phyloP scores from a whole-genome alignment of 1,140 invertebrate genomes.

The Nixonia krombeini region DNA sequence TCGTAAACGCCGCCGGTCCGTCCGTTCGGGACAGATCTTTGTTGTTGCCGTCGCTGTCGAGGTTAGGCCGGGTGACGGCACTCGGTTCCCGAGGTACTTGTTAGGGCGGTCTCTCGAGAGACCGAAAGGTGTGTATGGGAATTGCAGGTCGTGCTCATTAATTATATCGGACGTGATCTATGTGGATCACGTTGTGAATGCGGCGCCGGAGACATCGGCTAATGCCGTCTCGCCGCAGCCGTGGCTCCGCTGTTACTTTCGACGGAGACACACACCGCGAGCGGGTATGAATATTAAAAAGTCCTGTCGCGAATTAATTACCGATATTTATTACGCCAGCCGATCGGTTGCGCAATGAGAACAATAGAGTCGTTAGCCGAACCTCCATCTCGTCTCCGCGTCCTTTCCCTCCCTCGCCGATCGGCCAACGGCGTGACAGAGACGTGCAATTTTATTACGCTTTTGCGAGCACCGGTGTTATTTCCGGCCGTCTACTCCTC shows the following conservation, averaged over 20 bases:
- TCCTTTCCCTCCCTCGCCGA: no score
- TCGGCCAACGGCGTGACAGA: no score
- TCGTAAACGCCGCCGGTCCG: conserved; percentile 36
- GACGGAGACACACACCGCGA: background rate
- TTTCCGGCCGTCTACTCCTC: no score
- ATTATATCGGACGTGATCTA: conserved; percentile 65
- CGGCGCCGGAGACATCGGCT: conserved; percentile 30
- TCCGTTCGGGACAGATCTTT: conserved; percentile 41
- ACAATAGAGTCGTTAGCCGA: no score
- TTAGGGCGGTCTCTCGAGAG: conserved; percentile 44
- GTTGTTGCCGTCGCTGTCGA: conserved; percentile 32
- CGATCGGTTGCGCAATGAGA: no score
- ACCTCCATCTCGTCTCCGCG: no score
- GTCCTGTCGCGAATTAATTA: conserved; percentile 45
- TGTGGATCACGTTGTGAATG: conserved; percentile 56
- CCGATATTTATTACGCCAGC: no score
- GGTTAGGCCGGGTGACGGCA: conserved; percentile 22
- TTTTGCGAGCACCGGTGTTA: no score
- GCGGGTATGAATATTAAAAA: background rate
- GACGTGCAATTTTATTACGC: no score
- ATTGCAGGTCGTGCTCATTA: conserved; percentile 62
- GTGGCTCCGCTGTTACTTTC: background rate
- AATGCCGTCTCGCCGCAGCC: background rate
- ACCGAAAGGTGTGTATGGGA: conserved; percentile 61
- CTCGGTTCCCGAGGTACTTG: conserved; percentile 43